Evolutionary conservation across 1,140 invertebrate species (phyloP).

Genomic region (Zaprionus inermis): DNA sequence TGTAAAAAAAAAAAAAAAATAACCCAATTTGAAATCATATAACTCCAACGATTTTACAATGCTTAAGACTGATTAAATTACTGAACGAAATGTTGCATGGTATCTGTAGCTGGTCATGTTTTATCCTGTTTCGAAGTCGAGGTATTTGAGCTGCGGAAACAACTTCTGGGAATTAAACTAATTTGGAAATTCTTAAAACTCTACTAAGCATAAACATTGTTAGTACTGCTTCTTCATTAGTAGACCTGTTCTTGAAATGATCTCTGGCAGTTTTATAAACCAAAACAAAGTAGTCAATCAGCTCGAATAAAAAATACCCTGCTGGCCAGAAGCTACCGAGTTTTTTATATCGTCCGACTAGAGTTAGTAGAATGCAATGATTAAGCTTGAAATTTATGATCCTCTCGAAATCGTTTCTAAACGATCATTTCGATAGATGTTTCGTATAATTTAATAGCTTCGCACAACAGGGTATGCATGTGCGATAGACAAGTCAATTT

Average conservation of each 20-base stretch:
- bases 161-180: background rate
- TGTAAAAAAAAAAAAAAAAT: background rate
- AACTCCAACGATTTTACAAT: background rate
- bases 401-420: background rate
- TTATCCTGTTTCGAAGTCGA: background rate
- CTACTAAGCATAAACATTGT: background rate
- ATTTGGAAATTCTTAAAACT: background rate
- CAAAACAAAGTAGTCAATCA: background rate
- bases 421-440: background rate
- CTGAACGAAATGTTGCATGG: background rate
- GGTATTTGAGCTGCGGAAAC: background rate
- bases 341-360: background rate
- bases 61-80: background rate
- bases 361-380: background rate
- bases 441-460: background rate
- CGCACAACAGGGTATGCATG: background rate
- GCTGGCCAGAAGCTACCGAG: background rate
- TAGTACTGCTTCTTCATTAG: background rate
- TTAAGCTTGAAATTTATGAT: background rate
- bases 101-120: background rate
- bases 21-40: background rate
- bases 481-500: slow-evolving; percentile 18
- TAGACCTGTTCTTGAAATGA: background rate
- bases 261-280: background rate
- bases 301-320: background rate